Base-by-base conservation (phyloP, 2,797 vertebrate species). In the Halcyon chelicuti region DNA sequence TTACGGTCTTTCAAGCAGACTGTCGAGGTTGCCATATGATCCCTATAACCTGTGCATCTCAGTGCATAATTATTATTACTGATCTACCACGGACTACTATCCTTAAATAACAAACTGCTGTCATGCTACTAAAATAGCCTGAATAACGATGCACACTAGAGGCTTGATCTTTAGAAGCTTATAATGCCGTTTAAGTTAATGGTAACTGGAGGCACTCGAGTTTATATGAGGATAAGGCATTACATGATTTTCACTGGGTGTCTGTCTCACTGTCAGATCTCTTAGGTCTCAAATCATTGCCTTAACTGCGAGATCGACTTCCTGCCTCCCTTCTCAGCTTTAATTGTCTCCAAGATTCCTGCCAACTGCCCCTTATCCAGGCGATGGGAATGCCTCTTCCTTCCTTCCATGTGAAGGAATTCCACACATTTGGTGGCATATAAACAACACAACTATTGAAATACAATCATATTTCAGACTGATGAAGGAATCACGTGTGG, bases 391-490 rank as follows among this genome's bases (percentile, higher is more conserved):
- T 8, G 4, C 26, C 62, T 70, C 66, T 14, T 1, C 6, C 66
- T 14, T 1, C 6, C 42, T 66, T 66, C 46, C 44, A 26, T 0
- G 6, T 0, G 29, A 88, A 62, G 37, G 49, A 68, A 83, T 22
- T 31, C 15, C 46, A 40, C 23, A 3, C 39, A 0, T 21, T 37
- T 20, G 1, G 66, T 4, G 35, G n/a, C 35, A 31, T 4, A 35
- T 2, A 51, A 93, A 68, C 75, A 83, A 70, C 7, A 49, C 10
- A 58, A 5, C 62, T 33, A 62, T 88, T 88, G 84, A 93, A 89
- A 85, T 7, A 14, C 55, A 70, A 66, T 46, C 70, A 81, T 14
- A 65, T 10, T 52, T 60, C 46, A 60, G 21, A 17, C 23, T 44
- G 74, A 90, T 31, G n/a, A 91, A 86, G 39, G 71, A 33, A 76